These are phyloP conservation scores for Eretmocerus hayati DNA, from an alignment of 2,888 invertebrate genomes.

Conservation along the genomic window DNA sequence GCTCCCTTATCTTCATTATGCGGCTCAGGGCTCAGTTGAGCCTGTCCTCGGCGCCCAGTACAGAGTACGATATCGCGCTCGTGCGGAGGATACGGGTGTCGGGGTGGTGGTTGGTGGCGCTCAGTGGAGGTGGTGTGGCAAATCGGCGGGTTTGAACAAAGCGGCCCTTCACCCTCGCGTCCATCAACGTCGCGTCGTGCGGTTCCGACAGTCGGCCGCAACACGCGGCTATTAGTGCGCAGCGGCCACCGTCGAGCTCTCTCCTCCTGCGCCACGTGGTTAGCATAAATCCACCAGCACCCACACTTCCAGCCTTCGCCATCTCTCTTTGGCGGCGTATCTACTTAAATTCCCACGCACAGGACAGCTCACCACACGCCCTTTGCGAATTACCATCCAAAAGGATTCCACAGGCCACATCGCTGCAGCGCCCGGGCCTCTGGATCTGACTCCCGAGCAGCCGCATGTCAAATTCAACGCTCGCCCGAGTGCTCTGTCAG, in stretches of 20 bases:
- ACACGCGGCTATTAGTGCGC: slow-evolving; percentile 4
- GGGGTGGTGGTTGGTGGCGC: too few species aligned
- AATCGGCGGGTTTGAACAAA: too few species aligned
- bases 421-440: background rate
- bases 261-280: slow-evolving; percentile 6
- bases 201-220: slow-evolving; percentile 5
- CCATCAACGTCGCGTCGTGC: slow-evolving; percentile 9
- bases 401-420: too few species aligned
- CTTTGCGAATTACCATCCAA: slow-evolving; percentile 13
- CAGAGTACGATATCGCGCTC: too few species aligned
- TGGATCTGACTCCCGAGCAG: background rate
- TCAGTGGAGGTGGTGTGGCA: too few species aligned
- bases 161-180: too few species aligned
- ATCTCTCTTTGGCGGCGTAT: too few species aligned
- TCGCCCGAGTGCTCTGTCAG: background rate
- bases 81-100: too few species aligned
- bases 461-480: slow-evolving; percentile 10
- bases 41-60: too few species aligned
- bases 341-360: background rate
- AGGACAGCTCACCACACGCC: background rate
- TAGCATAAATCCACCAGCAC: slow-evolving; percentile 12
- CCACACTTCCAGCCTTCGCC: background rate
- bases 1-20: too few species aligned
- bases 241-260: background rate
- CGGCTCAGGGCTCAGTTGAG: too few species aligned